Base-by-base conservation (phyloP, 2,888 invertebrate genomes). In the Eurois occulta region DNA sequence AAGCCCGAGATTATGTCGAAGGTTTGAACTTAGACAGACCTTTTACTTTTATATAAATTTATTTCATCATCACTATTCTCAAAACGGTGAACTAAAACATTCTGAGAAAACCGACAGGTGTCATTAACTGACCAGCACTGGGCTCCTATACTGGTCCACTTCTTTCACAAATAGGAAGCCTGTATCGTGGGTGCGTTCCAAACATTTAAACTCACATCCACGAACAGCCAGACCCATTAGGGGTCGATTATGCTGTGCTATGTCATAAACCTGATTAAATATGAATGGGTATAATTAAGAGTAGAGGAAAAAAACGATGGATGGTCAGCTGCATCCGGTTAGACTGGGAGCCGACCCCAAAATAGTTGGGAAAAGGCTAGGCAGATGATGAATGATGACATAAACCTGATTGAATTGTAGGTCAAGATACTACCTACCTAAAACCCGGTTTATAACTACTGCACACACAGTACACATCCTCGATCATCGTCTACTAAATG, bases 401-500 rank as follows among this genome's bases (percentile, higher is more conserved):
- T 48, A 8, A 21, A 48, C 21, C 46, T 21, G 7, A 48, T 48
- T 48, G 46, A 48, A 21, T 21, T 58, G 28, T n/a, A 28, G 58
- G 2, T 28, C n/a, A 55, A n/a, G 60, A 32, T 60, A 55, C 58
- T 16, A 62, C 32, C 1, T 62, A 62, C 21, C n/a, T 28, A 65
- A n/a, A 41, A 65, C 35, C 7, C 11, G 11, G 18, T 41, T n/a
- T 35, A 58, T 43, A 3, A 55, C 38, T 28, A 69, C 18, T 60
- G 1, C 3, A 72, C 48, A 7, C 48, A 10, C 24, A 62, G n/a
- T n/a, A 48, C 4, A 46, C 41, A 80, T 46, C 18, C 58, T 73
- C 66, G 64, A 80, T 83, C 69, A 83, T 74, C 69, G 64, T 69
- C 73, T 41, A 65, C 68, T 66, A 72, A 81, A 76, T 83, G 62